A percentile compares a stretch with the other conserved stretches of the same genome.
Conservation (phyloP, 2,888 invertebrate genomes). For the Tipula confusa region DNA sequence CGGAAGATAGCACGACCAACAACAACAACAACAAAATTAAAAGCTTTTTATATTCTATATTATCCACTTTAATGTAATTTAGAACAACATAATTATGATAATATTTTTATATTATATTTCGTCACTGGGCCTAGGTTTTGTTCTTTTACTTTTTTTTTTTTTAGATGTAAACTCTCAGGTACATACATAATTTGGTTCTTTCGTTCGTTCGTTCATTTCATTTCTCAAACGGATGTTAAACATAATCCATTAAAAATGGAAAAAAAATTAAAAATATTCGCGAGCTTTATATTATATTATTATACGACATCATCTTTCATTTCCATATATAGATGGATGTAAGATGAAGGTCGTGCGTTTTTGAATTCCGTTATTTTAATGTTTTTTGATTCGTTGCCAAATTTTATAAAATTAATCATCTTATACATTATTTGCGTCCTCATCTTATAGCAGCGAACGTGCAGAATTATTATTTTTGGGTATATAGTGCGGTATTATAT, state of each 20-base stretch:
- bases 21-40: neutral
- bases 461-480: neutral
- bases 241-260: neutral
- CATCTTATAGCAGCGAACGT: neutral
- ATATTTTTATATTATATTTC: neutral
- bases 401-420: neutral
- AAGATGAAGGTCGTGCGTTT: neutral
- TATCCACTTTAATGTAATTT: conserved; percentile 17
- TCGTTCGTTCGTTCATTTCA: neutral
- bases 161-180: neutral
- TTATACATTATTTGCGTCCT: neutral
- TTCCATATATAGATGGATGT: neutral
- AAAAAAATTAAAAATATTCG: neutral
- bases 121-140: neutral
- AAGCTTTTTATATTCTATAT: neutral
- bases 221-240: neutral
- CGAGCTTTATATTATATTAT: neutral
- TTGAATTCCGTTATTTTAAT: neutral
- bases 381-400: neutral
- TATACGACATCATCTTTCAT: neutral
- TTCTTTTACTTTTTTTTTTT: neutral
- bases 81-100: neutral
- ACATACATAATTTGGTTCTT: neutral
- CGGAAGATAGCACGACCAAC: neutral
- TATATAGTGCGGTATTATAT: neutral